Evolutionary conservation across 1,140 invertebrate species (phyloP).

Genomic region (Drosophila seguyi): DNA sequence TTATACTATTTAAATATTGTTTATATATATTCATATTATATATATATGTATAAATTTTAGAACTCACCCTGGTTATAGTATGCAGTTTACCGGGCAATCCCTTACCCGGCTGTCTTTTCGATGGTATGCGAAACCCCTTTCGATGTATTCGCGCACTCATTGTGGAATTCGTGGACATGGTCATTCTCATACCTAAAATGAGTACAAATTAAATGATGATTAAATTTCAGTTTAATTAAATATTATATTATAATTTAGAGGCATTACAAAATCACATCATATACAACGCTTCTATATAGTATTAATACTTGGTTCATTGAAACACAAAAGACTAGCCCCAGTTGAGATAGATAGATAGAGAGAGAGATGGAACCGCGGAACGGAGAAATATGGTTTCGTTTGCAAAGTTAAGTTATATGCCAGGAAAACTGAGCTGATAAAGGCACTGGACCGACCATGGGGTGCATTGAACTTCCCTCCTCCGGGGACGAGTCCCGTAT

Average conservation of each 20-base stretch:
- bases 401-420: conserved; percentile 42
- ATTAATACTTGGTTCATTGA: conserved; percentile 9
- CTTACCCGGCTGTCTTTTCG: conserved; percentile 87
- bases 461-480: conserved; percentile 36
- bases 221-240: not conserved
- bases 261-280: not conserved
- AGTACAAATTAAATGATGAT: conserved; percentile 19
- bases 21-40: too few species aligned
- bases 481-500: conserved; percentile 10
- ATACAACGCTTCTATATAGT: not conserved
- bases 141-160: conserved; percentile 88
- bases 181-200: conserved; percentile 89
- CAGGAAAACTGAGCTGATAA: conserved; percentile 40
- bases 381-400: conserved; percentile 27
- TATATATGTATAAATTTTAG: not conserved
- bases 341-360: conserved; percentile 35
- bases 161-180: conserved; percentile 88
- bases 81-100: conserved; percentile 86
- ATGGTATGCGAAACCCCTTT: conserved; percentile 87
- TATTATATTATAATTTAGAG: too few species aligned
- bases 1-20: too few species aligned
- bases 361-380: conserved; percentile 10
- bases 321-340: conserved; percentile 25
- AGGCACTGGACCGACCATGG: not conserved
- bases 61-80: conserved; percentile 80